Conservation (phyloP, 1,140 invertebrate genomes). For the Capitella teleta region DNA sequence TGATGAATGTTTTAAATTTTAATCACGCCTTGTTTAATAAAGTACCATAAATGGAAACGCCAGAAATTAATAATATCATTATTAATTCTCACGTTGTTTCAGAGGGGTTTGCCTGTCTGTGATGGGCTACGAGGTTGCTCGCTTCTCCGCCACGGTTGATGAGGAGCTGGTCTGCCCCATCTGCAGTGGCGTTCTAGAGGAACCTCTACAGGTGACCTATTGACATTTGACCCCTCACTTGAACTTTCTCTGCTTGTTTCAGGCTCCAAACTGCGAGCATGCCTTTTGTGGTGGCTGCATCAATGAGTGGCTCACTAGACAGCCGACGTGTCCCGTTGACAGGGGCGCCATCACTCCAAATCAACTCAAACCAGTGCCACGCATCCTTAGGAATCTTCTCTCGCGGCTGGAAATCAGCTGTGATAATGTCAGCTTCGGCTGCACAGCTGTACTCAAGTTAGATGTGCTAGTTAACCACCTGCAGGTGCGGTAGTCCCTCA, state of each 20-base stretch:
- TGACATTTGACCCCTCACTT: not conserved
- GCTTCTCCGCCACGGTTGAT: conserved; percentile 82
- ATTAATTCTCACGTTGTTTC: no score
- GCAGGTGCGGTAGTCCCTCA: conserved; percentile 11
- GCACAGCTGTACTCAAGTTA: conserved; percentile 69
- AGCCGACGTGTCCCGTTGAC: conserved; percentile 87
- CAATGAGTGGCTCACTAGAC: conserved; percentile 82
- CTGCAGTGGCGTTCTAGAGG: conserved; percentile 78
- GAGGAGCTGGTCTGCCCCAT: conserved; percentile 85
- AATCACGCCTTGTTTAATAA: no score
- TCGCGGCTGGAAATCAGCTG: conserved; percentile 77
- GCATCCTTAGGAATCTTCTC: conserved; percentile 81
- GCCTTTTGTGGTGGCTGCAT: conserved; percentile 89
- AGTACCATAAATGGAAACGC: no score
- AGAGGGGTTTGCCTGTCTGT: not conserved
- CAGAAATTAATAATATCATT: no score
- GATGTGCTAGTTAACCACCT: conserved; percentile 71
- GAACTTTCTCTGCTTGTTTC: not conserved
- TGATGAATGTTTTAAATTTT: no score
- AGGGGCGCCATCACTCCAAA: conserved; percentile 72
- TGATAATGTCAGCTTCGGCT: conserved; percentile 80
- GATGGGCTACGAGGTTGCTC: conserved; percentile 80
- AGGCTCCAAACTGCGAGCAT: conserved; percentile 91
- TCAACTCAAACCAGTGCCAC: conserved; percentile 76
- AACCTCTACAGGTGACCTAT: conserved; percentile 72